Conservation (phyloP, 2,888 invertebrate genomes). For the Isoperla grammatica region DNA sequence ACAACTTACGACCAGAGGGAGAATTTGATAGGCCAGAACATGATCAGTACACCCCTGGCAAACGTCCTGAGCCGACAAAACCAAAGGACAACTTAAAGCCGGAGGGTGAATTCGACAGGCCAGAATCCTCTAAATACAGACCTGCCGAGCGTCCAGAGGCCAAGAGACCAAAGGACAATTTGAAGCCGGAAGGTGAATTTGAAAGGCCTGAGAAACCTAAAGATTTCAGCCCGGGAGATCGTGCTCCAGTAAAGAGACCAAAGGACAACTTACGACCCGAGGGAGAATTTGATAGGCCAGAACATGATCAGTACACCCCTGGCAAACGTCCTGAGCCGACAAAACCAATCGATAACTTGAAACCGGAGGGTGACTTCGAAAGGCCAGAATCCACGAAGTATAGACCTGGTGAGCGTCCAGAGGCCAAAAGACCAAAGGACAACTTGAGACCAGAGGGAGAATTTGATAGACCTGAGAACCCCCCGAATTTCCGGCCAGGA, state of each 20-base stretch:
- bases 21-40: constrained; percentile 39
- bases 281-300: constrained; percentile 39
- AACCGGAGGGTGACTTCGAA: constrained; percentile 38
- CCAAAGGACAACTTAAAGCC: constrained; percentile 55
- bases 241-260: constrained; percentile 24
- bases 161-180: constrained; percentile 47
- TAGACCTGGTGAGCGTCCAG: constrained; percentile 31
- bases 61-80: constrained; percentile 54
- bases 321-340: constrained; percentile 58
- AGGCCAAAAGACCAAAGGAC: constrained; percentile 32
- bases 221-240: constrained; percentile 12
- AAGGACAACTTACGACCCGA: constrained; percentile 28
- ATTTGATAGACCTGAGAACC: constrained; percentile 35
- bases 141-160: constrained; percentile 46
- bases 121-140: constrained; percentile 40
- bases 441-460: constrained; percentile 41
- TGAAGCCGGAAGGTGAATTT: constrained; percentile 48
- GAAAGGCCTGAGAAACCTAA: constrained; percentile 28
- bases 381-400: constrained; percentile 37
- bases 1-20: constrained; percentile 50
- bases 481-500: constrained; percentile 44
- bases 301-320: constrained; percentile 44
- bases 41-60: constrained; percentile 48
- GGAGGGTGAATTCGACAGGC: constrained; percentile 39
- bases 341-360: constrained; percentile 56